These are phyloP conservation scores for Omphaloscelis lunosa DNA, from an alignment of 2,888 invertebrate genomes.

Conservation along the genomic window DNA sequence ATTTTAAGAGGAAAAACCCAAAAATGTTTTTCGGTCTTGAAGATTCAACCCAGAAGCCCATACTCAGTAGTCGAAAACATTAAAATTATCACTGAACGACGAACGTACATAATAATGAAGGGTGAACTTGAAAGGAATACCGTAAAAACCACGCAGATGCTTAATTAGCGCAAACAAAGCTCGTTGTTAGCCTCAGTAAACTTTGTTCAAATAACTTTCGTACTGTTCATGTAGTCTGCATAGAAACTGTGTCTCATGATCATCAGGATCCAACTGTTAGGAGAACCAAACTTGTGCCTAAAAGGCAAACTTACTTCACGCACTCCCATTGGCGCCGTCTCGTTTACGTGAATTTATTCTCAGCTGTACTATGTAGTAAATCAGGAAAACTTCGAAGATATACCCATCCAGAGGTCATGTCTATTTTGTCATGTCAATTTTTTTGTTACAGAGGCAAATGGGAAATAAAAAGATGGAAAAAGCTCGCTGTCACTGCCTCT, in stretches of 20 bases:
- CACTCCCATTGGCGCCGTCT: background rate
- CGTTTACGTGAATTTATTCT: background rate
- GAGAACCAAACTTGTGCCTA: conserved; percentile 4
- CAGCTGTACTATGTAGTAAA: background rate
- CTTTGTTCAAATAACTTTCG: conserved; percentile 6
- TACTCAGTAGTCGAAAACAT: background rate
- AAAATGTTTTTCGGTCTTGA: background rate
- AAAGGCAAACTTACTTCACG: background rate
- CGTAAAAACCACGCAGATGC: conserved; percentile 2
- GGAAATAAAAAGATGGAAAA: too few relatives aligned
- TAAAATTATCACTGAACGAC: background rate
- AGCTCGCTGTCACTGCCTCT: background rate
- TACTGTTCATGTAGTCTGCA: conserved; percentile 13
- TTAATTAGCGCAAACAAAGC: conserved; percentile 28
- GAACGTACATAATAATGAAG: background rate
- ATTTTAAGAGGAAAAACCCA: background rate
- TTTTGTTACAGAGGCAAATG: background rate
- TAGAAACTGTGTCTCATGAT: background rate
- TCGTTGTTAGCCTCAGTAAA: conserved; percentile 13
- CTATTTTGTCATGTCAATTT: background rate
- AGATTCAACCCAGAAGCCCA: background rate
- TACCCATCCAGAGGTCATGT: background rate
- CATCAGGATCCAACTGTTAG: background rate
- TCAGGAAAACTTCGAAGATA: background rate
- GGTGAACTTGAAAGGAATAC: background rate